Base-by-base conservation (phyloP, 2,797 vertebrate species). In the Forpus xanthops region DNA sequence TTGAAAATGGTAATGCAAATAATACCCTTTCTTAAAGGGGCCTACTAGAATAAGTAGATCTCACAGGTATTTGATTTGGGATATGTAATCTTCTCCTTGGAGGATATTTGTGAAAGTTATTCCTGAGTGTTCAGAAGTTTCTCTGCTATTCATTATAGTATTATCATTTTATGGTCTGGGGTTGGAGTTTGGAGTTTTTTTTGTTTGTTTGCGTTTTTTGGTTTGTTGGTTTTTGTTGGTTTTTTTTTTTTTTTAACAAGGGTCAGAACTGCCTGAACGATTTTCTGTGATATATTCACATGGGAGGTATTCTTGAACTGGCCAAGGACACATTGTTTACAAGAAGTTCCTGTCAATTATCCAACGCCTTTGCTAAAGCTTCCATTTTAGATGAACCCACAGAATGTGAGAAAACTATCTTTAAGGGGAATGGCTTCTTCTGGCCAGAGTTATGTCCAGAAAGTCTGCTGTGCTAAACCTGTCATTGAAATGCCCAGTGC, bases 311-410 rank as follows among this genome's bases (percentile, higher is more conserved):
- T 95, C 89, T 89, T 35, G 53, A 94, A 44, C 87, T 55, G 85
- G 94, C 91, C 71, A 71, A 93, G 91, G 96, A 97, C 87, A 66
- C 90, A 65, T 84, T 55, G 0, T 82, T 97, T 94, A 96, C 95
- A 96, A 96, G 95, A 94, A 96, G 67, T 71, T 91, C 87, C 91
- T 97, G 96, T 94, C 93, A 95, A 91, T 68, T 56, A 73, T 95
- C 96, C 96, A 96, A 94, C 44, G 83, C 18, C 85, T 79, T 82
- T 61, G 72, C 76, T 53, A 84, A 79, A 94, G 21, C 71, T 94
- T 90, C 85, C 85, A 88, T 95, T 76, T 58, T 35, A 90, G 80
- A 96, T 96, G 94, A 94, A 76, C 87, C 91, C 74, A 62, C 10
- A 39, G 85, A 95, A 94, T 79, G 80, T 82, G 85, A 94, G 94